These are phyloP conservation scores for Silurus asotus DNA, from an alignment of 2,113 vertebrate species.

Conservation along the genomic window DNA sequence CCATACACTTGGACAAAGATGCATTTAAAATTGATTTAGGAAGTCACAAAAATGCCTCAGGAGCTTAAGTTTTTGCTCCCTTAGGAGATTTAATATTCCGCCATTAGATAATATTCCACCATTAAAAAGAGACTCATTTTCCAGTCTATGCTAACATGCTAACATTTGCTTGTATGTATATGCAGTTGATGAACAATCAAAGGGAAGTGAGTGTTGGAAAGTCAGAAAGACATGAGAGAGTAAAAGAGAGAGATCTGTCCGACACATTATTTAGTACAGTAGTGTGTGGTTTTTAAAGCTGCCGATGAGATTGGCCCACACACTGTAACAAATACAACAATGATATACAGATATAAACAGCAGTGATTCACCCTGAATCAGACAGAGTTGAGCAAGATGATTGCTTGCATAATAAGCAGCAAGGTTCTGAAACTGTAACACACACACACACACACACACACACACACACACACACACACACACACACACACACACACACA, in stretches of 20 bases:
- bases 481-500: too few relatives aligned
- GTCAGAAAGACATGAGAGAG: neutral
- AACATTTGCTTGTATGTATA: too few relatives aligned
- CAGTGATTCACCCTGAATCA: constrained; percentile 13
- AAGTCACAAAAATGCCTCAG: neutral
- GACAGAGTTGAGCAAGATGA: neutral
- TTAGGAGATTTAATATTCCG: neutral
- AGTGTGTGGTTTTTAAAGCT: neutral
- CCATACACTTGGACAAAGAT: neutral
- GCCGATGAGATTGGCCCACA: neutral
- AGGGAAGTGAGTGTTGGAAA: neutral
- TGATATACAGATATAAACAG: constrained; percentile 5
- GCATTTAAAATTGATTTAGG: neutral
- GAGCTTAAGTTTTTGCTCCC: neutral
- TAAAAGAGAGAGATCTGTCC: neutral
- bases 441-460: neutral
- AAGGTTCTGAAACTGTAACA: neutral
- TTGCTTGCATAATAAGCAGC: neutral
- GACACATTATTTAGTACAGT: neutral
- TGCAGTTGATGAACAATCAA: too few relatives aligned
- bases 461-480: too few relatives aligned
- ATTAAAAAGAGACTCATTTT: neutral
- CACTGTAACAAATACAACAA: constrained; percentile 4
- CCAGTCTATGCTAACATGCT: neutral
- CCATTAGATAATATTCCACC: neutral